A percentile compares a stretch with the other conserved stretches of the same genome.
Conservation (phyloP, 2,888 invertebrate genomes). For the Steromphala cineraria region DNA sequence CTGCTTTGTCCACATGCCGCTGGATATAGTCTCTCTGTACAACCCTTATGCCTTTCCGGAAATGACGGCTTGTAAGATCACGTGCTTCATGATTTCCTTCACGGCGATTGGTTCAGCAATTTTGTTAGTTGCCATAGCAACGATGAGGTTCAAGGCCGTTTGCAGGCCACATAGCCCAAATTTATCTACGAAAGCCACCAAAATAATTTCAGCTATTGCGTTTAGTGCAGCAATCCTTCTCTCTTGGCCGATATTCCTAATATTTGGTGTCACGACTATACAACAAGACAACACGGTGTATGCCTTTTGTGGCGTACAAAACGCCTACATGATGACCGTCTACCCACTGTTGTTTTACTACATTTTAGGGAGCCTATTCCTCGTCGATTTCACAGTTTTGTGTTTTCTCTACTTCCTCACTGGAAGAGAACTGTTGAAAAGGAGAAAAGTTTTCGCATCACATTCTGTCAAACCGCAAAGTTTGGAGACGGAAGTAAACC, state of each 20-base stretch:
- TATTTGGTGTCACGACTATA: slow-evolving; percentile 7
- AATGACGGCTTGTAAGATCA: slow-evolving; percentile 19
- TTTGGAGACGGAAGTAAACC: background rate
- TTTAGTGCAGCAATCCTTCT: background rate
- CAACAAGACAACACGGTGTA: background rate
- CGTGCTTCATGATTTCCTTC: slow-evolving; percentile 27
- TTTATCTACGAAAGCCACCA: background rate
- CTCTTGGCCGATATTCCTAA: background rate
- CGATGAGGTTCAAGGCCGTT: slow-evolving; percentile 16
- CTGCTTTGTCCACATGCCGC: slow-evolving; percentile 23
- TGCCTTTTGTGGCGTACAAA: slow-evolving; percentile 21
- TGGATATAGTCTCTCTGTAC: slow-evolving; percentile 12
- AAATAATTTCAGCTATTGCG: background rate
- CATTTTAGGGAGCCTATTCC: background rate
- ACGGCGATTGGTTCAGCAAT: slow-evolving; percentile 22
- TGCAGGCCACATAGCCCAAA: background rate
- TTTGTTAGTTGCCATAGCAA: slow-evolving; percentile 21
- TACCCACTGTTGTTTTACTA: slow-evolving; percentile 18
- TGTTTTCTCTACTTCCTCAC: background rate
- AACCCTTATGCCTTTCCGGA: background rate
- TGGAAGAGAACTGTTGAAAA: background rate
- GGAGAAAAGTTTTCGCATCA: slow-evolving; percentile 3
- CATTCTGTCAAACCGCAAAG: background rate
- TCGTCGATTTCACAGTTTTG: background rate
- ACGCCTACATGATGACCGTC: background rate